These are phyloP conservation scores for Sciurus carolinensis DNA, from an alignment of 2,797 vertebrate species.

Conservation along the genomic window DNA sequence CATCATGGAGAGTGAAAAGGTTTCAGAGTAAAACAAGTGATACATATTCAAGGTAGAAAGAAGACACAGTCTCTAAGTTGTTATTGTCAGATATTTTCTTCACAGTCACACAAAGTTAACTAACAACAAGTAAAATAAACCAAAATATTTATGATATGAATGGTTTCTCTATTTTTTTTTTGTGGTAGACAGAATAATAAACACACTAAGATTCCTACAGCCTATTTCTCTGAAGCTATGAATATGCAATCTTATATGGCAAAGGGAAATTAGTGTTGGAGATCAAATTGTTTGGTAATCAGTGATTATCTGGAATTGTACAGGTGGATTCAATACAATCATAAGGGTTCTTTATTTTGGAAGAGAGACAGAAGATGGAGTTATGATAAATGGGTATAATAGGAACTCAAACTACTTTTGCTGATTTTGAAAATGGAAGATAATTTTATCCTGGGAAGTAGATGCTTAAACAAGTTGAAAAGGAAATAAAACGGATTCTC, in stretches of 20 bases:
- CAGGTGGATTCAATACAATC: background rate
- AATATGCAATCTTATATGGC: too few species aligned
- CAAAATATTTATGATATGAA: background rate
- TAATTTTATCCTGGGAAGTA: background rate
- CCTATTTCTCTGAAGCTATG: background rate
- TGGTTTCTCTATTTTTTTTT: background rate
- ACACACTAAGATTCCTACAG: background rate
- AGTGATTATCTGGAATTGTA: background rate
- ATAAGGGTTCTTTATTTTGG: background rate
- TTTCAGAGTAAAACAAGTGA: too few species aligned
- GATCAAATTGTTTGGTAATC: background rate
- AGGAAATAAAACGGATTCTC: background rate
- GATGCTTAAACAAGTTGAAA: accelerated
- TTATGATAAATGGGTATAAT: background rate
- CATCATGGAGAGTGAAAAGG: too few species aligned
- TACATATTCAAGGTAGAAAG: too few species aligned
- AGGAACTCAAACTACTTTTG: background rate
- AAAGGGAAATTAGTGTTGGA: background rate
- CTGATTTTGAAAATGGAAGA: background rate
- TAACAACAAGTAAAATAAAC: background rate
- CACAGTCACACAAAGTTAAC: background rate
- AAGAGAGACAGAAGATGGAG: background rate
- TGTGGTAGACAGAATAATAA: background rate
- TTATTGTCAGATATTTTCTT: too few species aligned
- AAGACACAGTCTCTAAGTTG: too few species aligned